Base-by-base conservation (phyloP, 2,797 vertebrate species). In the Tenualosa thibaudeaui region DNA sequence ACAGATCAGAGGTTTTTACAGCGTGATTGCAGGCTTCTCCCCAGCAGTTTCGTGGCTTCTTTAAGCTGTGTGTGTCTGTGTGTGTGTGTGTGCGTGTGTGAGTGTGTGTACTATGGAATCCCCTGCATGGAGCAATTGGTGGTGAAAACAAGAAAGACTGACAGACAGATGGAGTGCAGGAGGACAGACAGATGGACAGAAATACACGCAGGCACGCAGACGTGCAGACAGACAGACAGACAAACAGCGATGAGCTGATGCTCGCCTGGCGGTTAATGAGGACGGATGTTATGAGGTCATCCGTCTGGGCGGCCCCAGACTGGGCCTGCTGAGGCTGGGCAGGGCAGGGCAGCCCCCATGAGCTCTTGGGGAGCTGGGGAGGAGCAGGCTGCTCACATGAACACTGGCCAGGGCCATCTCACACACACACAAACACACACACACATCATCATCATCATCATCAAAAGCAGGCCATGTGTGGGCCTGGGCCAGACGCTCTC, bases 381-480 rank as follows among this genome's bases (percentile, higher is more conserved):
- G 56, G 19, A 58, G 56, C 19, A 4, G 19, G 3, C 56, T 0
- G 56, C 5, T 24, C 58, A n/a, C 6, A 62, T 15, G n/a, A 15
- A 24, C 8, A 9, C 58, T 24, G 58, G 51, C 51, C 51, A 53
- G 51, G 12, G 51, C 51, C 3, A 13, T 15, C 17, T 7, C 58
- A 19, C 58, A 4, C 65, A 71, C 65, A 71, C 31, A 40, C 65
- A 71, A 46, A 50, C 87, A 86, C 54, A 78, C 86, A 86, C 68
- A 40, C 68, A 17, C 68, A 40, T 7, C 24, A 68, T 15, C 31
- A 31, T 15, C 31, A 31, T 31, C 31, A 31, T 31, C 86, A 86
- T 88, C 88, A 89, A 82, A 89, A 86, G 81, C 84, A 56, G 53
- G 81, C 82, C 89, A 90, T 90, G 84, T 90, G 89, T 85, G 81